Conservation (phyloP, 2,888 invertebrate species). For the Teleogryllus oceanicus region DNA sequence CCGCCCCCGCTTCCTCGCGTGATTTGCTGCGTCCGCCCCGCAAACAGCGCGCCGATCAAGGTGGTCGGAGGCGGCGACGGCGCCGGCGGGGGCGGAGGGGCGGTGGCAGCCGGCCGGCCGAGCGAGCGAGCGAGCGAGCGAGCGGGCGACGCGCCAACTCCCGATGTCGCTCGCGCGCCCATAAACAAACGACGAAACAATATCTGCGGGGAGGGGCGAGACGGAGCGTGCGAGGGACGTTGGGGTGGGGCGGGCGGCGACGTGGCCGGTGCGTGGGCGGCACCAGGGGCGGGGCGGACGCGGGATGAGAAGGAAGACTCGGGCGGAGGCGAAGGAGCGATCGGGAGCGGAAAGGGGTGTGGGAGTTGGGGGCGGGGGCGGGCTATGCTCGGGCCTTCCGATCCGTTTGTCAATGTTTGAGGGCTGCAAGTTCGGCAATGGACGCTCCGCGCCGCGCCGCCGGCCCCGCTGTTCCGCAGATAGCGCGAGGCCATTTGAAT, state of each 20-base stretch:
- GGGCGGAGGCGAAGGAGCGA: background rate
- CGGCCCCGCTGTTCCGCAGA: background rate
- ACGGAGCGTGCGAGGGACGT: background rate
- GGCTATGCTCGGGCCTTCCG: background rate
- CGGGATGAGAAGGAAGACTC: background rate
- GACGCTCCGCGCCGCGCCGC: background rate
- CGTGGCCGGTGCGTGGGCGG: background rate
- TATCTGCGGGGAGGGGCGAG: background rate
- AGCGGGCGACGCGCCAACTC: background rate
- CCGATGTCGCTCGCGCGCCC: background rate
- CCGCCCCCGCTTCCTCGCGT: slow-evolving; percentile 24
- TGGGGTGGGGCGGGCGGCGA: background rate
- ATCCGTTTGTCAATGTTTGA: slow-evolving; percentile 18
- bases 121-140: background rate
- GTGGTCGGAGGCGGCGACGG: background rate
- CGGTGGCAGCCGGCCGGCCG: background rate
- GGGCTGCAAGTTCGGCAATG: background rate
- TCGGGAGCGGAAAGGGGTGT: background rate
- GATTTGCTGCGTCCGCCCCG: slow-evolving; percentile 1
- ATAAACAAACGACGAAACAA: slow-evolving; percentile 1
- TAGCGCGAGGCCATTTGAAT: background rate
- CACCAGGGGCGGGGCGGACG: background rate
- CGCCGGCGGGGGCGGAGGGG: background rate
- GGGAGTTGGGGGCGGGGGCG: background rate
- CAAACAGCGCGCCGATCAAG: background rate